Evolutionary conservation across 2,888 invertebrate genomes (phyloP).

Genomic region (Alloscopus bannaensis): DNA sequence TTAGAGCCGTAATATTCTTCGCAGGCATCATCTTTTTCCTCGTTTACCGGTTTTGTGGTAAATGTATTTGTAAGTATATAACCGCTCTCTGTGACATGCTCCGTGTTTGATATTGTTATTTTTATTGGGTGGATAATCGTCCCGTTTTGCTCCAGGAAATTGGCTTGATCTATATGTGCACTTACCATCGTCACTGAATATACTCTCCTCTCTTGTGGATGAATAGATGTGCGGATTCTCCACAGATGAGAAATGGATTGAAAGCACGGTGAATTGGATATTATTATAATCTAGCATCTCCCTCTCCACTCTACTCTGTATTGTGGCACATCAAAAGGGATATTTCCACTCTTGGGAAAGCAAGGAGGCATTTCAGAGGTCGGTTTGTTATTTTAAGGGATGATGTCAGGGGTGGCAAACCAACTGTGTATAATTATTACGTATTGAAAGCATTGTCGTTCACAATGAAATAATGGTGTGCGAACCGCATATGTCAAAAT

Average conservation of each 20-base stretch:
- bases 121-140: conserved; percentile 65
- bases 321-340: not conserved
- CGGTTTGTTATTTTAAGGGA: conserved; percentile 71
- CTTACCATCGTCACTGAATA: conserved; percentile 1
- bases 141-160: conserved; percentile 60
- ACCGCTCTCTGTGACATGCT: conserved; percentile 27
- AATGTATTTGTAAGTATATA: no score
- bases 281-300: conserved; percentile 56
- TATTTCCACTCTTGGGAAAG: conserved; percentile 63
- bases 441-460: conserved; percentile 32
- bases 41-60: not conserved
- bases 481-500: no score
- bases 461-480: not conserved
- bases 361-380: conserved; percentile 65
- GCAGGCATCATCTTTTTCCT: no score
- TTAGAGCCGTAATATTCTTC: no score
- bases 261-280: conserved; percentile 33
- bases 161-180: conserved; percentile 38
- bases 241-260: conserved; percentile 19
- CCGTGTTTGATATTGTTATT: conserved; percentile 53
- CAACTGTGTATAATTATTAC: conserved; percentile 56
- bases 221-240: not conserved
- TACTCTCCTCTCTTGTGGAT: not conserved
- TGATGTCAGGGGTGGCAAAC: conserved; percentile 61
- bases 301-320: no score